Conservation (phyloP, 2,113 vertebrate genomes). For the Datnioides undecimradiatus region DNA sequence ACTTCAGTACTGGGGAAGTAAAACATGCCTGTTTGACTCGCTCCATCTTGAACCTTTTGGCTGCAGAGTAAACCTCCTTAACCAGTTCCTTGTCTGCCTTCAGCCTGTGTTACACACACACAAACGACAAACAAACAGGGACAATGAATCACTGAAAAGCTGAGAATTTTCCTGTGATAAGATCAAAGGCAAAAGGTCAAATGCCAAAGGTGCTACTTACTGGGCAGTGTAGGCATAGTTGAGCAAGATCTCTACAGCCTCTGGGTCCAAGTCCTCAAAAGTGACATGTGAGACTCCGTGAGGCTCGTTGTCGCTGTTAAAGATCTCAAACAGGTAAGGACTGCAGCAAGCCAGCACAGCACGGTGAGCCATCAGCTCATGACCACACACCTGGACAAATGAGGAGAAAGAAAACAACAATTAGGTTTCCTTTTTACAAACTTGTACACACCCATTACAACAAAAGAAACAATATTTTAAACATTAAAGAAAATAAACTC, state of each 20-base stretch:
- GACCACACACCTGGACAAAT: conserved; percentile 90
- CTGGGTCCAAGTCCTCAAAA: conserved; percentile 97
- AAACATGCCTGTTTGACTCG: conserved; percentile 93
- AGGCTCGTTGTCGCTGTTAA: conserved; percentile 94
- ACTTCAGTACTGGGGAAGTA: neutral
- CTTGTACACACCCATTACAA: neutral
- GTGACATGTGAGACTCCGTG: conserved; percentile 95
- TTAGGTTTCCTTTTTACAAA: neutral
- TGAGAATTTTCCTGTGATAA: neutral
- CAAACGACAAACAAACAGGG: neutral
- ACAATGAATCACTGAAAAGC: neutral
- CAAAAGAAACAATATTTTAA: too few species aligned
- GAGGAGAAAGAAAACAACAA: neutral
- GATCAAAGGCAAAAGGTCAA: neutral
- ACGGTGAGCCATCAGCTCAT: conserved; percentile 96
- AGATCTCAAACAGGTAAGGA: conserved; percentile 98
- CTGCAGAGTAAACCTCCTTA: conserved; percentile 98
- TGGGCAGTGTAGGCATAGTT: conserved; percentile 99
- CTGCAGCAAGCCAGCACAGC: conserved; percentile 99
- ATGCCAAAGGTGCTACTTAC: conserved; percentile 83
- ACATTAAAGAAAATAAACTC: neutral
- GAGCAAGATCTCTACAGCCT: conserved; percentile 96
- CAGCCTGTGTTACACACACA: conserved; percentile 82
- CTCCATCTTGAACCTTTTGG: conserved; percentile 98
- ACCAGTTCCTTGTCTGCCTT: conserved; percentile 98